Evolutionary conservation across 2,888 invertebrate species (phyloP).

Genomic region (Eurytoma californica): DNA sequence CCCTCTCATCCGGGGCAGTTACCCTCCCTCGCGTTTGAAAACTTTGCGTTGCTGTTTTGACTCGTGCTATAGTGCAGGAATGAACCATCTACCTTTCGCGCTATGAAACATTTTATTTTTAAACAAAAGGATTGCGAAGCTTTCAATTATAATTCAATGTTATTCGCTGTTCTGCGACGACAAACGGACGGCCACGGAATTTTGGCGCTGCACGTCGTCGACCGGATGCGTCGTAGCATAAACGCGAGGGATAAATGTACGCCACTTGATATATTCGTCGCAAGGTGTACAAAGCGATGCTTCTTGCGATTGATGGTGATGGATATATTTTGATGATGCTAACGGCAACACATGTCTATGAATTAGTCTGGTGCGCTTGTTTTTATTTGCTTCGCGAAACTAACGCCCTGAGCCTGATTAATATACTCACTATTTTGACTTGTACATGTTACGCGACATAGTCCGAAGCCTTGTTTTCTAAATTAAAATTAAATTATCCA

Average conservation of each 20-base stretch:
- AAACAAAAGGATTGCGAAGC: constrained; percentile 41
- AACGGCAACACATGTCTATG: constrained; percentile 41
- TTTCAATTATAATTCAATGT: constrained; percentile 53
- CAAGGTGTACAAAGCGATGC: constrained; percentile 44
- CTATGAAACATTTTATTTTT: constrained; percentile 45
- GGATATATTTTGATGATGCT: constrained; percentile 39
- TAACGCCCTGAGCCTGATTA: neutral
- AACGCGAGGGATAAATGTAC: constrained; percentile 9
- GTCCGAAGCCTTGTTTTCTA: too few species aligned
- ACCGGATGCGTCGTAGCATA: neutral
- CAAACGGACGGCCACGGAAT: neutral
- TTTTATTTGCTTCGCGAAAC: constrained; percentile 14
- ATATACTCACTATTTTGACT: neutral
- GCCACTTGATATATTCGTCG: constrained; percentile 45
- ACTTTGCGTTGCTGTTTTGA: constrained; percentile 44
- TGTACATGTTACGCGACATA: too few species aligned
- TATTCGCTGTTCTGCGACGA: neutral
- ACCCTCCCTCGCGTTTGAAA: constrained; percentile 22
- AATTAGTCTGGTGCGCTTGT: constrained; percentile 19
- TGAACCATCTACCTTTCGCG: neutral
- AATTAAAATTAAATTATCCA: too few species aligned
- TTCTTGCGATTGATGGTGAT: constrained; percentile 29
- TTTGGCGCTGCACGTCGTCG: neutral
- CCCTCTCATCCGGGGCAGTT: neutral
- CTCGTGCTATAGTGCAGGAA: neutral